A percentile compares a stretch with the other conserved stretches of the same genome.
Conservation (phyloP, 2,888 invertebrate species). For the Eledone cirrhosa region DNA sequence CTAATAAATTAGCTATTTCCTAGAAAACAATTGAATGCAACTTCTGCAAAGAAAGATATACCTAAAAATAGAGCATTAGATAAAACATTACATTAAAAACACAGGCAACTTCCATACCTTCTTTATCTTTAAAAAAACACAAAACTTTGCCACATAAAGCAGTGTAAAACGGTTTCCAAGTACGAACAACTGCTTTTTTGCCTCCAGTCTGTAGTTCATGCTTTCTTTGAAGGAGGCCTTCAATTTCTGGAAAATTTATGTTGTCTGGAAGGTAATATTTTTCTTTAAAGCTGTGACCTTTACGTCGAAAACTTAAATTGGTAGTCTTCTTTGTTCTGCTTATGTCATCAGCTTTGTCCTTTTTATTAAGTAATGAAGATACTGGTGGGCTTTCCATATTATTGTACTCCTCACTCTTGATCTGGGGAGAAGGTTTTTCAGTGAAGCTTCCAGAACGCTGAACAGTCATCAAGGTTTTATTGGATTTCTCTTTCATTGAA, state of each 20-base stretch:
- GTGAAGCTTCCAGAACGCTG: not conserved
- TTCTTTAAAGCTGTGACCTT: constrained; percentile 82
- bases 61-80: not conserved
- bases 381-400: constrained; percentile 47
- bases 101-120: constrained; percentile 61
- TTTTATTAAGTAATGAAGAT: constrained; percentile 49
- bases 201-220: constrained; percentile 93
- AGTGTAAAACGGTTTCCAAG: constrained; percentile 94
- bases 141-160: constrained; percentile 95
- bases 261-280: constrained; percentile 62
- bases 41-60: not conserved
- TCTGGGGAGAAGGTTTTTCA: not conserved
- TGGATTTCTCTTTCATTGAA: not conserved
- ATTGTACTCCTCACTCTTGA: constrained; percentile 38
- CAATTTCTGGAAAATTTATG: constrained; percentile 89
- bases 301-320: constrained; percentile 90
- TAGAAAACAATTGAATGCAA: no score
- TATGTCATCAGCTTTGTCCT: constrained; percentile 57
- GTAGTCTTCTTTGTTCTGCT: constrained; percentile 91
- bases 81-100: not conserved
- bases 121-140: constrained; percentile 96
- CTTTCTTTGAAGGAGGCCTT: constrained; percentile 90
- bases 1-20: no score
- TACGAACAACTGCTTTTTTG: constrained; percentile 91
- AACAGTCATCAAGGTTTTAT: not conserved